phyloP scores from a whole-genome alignment of 2,888 invertebrate species.

The Polydrusus pterygomalis region DNA sequence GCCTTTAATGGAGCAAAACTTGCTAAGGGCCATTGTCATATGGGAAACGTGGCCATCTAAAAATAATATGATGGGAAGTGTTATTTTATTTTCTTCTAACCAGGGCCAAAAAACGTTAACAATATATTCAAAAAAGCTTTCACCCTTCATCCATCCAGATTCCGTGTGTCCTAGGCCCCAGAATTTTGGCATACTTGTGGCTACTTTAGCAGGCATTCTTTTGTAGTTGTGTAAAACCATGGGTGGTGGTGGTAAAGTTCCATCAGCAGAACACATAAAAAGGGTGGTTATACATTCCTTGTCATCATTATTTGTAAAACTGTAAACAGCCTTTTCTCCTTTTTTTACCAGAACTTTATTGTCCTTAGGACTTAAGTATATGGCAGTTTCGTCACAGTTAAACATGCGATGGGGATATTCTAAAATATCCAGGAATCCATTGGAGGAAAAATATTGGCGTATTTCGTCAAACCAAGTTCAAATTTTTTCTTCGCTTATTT shows the following conservation, averaged over 20 bases:
- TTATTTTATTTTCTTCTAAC: slow-evolving; percentile 36
- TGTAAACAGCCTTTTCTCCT: slow-evolving; percentile 63
- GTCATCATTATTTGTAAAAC: slow-evolving; percentile 60
- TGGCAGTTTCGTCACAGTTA: slow-evolving; percentile 68
- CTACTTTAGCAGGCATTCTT: slow-evolving; percentile 59
- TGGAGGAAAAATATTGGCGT: slow-evolving; percentile 60
- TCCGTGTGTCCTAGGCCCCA: slow-evolving; percentile 63
- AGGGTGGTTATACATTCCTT: slow-evolving; percentile 61
- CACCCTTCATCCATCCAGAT: slow-evolving; percentile 70
- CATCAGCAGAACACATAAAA: slow-evolving; percentile 45
- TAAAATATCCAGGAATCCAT: slow-evolving; percentile 34
- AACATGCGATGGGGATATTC: slow-evolving; percentile 62
- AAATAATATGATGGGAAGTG: slow-evolving; percentile 29
- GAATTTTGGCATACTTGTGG: slow-evolving; percentile 60
- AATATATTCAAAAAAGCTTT: slow-evolving; percentile 68
- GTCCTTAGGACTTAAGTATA: slow-evolving; percentile 66
- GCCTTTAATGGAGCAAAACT: slow-evolving; percentile 46
- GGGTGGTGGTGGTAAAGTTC: slow-evolving; percentile 55
- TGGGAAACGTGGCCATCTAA: slow-evolving; percentile 45
- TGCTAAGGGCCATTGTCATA: slow-evolving; percentile 33
- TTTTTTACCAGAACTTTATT: slow-evolving; percentile 63
- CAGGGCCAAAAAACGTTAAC: slow-evolving; percentile 65
- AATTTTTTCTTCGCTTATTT: slow-evolving; percentile 62
- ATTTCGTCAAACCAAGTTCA: slow-evolving; percentile 63
- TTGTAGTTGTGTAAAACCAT: slow-evolving; percentile 63